Evolutionary conservation across 2,797 vertebrate genomes (phyloP).

Genomic region (Diplodus sargus): DNA sequence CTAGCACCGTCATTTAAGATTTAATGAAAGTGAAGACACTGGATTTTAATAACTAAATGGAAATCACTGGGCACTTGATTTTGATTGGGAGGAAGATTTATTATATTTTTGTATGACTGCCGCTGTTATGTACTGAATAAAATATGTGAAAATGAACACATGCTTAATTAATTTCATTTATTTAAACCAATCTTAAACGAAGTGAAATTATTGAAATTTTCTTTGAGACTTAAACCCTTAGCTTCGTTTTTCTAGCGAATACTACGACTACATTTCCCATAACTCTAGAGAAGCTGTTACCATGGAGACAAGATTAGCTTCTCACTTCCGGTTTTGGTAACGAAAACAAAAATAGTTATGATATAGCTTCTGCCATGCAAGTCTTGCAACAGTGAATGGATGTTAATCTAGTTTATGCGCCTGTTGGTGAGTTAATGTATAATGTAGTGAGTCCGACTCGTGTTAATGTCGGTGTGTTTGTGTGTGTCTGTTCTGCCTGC

Average conservation of each 20-base stretch:
- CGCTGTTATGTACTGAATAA: too few relatives aligned
- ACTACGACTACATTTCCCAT: constrained; percentile 62
- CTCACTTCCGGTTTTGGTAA: neutral
- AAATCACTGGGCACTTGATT: too few relatives aligned
- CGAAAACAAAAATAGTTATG: neutral
- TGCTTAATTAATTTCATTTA: too few relatives aligned
- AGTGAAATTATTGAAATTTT: neutral
- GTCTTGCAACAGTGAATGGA: rapidly evolving
- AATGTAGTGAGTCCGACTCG: too few relatives aligned
- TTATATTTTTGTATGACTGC: too few relatives aligned
- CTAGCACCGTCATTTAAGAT: too few relatives aligned
- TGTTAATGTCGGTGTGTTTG: neutral
- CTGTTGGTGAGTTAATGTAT: neutral
- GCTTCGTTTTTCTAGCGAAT: neutral
- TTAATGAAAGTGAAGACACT: too few relatives aligned
- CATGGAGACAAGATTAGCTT: constrained; percentile 33
- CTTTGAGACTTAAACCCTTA: neutral
- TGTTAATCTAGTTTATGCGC: rapidly evolving
- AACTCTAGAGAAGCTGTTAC: constrained; percentile 27
- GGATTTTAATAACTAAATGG: too few relatives aligned
- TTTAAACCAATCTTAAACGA: too few relatives aligned
- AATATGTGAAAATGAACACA: too few relatives aligned
- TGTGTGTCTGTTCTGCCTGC: neutral
- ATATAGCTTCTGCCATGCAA: neutral
- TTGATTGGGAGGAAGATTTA: too few relatives aligned